Evolutionary conservation across 2,113 vertebrate species (phyloP).

Genomic region (Triplophysa rosa): DNA sequence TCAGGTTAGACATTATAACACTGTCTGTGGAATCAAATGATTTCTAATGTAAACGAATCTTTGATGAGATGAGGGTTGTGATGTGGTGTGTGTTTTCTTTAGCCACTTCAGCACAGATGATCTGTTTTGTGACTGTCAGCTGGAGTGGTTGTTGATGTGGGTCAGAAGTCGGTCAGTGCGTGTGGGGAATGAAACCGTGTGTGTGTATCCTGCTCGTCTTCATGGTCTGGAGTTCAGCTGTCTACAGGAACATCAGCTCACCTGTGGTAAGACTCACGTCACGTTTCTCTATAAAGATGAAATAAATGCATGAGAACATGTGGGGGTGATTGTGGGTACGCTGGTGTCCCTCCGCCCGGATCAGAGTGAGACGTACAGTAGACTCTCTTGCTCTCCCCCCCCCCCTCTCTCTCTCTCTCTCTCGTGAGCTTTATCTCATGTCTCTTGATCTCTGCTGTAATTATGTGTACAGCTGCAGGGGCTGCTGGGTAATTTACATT

Average conservation of each 20-base stretch:
- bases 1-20: too few relatives aligned
- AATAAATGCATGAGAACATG: too few relatives aligned
- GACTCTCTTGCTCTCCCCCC: neutral
- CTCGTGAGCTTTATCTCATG: neutral
- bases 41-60: too few relatives aligned
- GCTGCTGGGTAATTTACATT: neutral
- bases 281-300: too few relatives aligned
- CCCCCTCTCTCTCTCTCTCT: too few relatives aligned
- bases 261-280: constrained; percentile 75
- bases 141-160: constrained; percentile 85
- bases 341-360: neutral
- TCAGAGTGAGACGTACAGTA: neutral
- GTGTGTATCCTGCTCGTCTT: constrained; percentile 79
- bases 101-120: constrained; percentile 85
- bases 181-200: constrained; percentile 81
- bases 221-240: constrained; percentile 77
- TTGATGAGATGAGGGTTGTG: neutral
- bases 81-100: constrained; percentile 29
- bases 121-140: constrained; percentile 89
- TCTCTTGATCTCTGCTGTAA: neutral
- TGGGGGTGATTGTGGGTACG: too few relatives aligned
- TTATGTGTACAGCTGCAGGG: neutral
- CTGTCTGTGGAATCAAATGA: too few relatives aligned
- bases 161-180: constrained; percentile 74
- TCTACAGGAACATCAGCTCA: constrained; percentile 80